Evolutionary conservation across 2,888 invertebrate species (phyloP).

Genomic region (Schrankia costaestrigalis): DNA sequence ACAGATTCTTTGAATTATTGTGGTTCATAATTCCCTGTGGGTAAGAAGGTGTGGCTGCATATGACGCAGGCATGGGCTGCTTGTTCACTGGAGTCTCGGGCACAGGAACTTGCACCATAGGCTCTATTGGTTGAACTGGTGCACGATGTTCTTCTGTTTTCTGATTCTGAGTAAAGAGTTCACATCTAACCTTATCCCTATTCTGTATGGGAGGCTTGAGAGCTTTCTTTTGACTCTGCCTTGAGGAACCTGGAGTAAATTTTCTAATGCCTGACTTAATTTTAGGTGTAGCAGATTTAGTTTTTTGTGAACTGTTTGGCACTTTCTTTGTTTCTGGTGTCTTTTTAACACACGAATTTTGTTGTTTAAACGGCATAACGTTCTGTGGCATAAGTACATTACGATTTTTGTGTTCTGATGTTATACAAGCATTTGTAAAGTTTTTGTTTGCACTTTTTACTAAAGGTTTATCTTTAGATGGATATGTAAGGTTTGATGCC

Average conservation of each 20-base stretch:
- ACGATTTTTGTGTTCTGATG: conserved; percentile 45
- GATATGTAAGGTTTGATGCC: conserved; percentile 43
- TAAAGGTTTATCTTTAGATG: conserved; percentile 41
- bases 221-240: conserved; percentile 54
- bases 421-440: conserved; percentile 22
- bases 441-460: conserved; percentile 37
- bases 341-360: conserved; percentile 40
- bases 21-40: conserved; percentile 57
- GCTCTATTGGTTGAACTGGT: conserved; percentile 16
- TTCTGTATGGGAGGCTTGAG: conserved; percentile 44
- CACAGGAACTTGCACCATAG: conserved; percentile 27
- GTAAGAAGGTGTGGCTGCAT: conserved; percentile 67
- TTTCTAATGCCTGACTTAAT: conserved; percentile 65
- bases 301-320: conserved; percentile 44
- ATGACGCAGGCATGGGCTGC: conserved; percentile 49
- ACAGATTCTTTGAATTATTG: conserved; percentile 55
- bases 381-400: conserved; percentile 46
- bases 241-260: conserved; percentile 60
- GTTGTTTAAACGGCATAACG: conserved; percentile 30
- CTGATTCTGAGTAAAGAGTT: conserved; percentile 51
- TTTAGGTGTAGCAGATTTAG: conserved; percentile 58
- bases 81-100: conserved; percentile 61
- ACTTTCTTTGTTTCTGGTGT: conserved; percentile 52
- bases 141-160: conserved; percentile 33
- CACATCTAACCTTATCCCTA: conserved; percentile 65